Base-by-base conservation (phyloP, 1,140 invertebrate genomes). In the Kradibia gibbosae region DNA sequence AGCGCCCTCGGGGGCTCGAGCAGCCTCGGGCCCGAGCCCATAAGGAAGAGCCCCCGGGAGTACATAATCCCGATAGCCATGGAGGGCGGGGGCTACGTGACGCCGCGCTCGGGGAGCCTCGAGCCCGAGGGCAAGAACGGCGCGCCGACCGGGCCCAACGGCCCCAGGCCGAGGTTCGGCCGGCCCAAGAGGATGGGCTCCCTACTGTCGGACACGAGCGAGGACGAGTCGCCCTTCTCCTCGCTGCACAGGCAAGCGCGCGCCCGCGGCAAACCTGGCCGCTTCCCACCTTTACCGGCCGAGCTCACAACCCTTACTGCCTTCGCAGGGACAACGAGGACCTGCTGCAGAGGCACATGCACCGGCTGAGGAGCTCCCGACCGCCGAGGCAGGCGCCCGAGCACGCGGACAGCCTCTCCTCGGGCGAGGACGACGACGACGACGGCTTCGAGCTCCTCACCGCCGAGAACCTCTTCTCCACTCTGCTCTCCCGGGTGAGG, bases 31-130 rank as follows among this genome's bases (percentile, higher is more conserved):
- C 91, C 92, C 13, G 94, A 97, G 87, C 95, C 95, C 1, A 97
- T 97, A 84, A 94, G 95, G 85, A 97, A 97, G 90, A 96, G 95
- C 76, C 96, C 96, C 15, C 91, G 96, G 25, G 97, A 98, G 90
- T 97, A 96, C 85, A 97, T 98, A 86, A 97, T 98, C 90, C 97
- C 97, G 0, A 97, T 98, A 85, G 95, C 96, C 22, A 94, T 97
- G 60, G 97, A 97, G 91, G 96, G 96, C 81, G 96, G 96, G 81
- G 96, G 96, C 73, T 96, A 95, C 87, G 94, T 96, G 34, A 97
- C 95, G 28, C 96, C 96, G 22, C 91, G 95, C 34, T 94, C 95
- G 70, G 94, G 94, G 80, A 96, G 94, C 86, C 91, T 95, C 34
- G 95, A 96, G 87, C 95, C 95, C 1, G 93, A 93, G 28, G 94